A percentile compares a stretch with the other conserved stretches of the same genome.
These are phyloP conservation scores for Leptinotarsa defecta DNA, from an alignment of 1,140 invertebrate species.

Conservation along the genomic window DNA sequence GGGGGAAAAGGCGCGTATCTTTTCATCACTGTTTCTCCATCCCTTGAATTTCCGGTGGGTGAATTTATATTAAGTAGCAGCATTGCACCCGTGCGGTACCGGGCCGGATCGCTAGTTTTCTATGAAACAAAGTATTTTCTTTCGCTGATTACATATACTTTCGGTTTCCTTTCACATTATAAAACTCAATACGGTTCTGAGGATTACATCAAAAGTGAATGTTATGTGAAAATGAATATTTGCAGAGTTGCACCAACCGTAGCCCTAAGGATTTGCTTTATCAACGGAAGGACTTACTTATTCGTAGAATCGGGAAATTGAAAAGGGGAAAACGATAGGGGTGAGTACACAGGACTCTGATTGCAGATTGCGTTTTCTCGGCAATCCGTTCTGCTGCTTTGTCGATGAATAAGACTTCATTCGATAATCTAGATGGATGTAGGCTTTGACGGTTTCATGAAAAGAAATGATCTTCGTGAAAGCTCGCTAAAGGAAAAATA, in stretches of 20 bases:
- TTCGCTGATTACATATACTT: no score
- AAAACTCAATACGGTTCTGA: background rate
- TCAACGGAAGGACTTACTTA: constrained; percentile 5
- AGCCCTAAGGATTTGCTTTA: constrained; percentile 17
- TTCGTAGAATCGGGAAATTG: constrained; percentile 16
- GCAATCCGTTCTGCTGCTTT: background rate
- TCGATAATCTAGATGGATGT: background rate
- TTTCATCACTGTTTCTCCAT: no score
- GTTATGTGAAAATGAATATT: background rate
- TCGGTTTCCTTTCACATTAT: background rate
- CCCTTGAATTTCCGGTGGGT: no score
- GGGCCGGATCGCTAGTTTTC: no score
- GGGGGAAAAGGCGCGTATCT: no score
- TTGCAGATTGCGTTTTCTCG: constrained; percentile 11
- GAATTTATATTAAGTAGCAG: no score
- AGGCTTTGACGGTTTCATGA: background rate
- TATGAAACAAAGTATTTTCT: no score
- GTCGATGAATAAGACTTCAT: background rate
- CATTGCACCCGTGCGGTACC: no score
- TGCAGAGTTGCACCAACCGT: background rate
- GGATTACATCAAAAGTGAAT: background rate
- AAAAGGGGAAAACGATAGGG: background rate
- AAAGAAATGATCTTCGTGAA: no score
- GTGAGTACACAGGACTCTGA: constrained; percentile 8
- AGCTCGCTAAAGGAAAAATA: no score